phyloP scores from a whole-genome alignment of 2,113 vertebrate genomes.

The Sinocyclocheilus anophthalmus region DNA sequence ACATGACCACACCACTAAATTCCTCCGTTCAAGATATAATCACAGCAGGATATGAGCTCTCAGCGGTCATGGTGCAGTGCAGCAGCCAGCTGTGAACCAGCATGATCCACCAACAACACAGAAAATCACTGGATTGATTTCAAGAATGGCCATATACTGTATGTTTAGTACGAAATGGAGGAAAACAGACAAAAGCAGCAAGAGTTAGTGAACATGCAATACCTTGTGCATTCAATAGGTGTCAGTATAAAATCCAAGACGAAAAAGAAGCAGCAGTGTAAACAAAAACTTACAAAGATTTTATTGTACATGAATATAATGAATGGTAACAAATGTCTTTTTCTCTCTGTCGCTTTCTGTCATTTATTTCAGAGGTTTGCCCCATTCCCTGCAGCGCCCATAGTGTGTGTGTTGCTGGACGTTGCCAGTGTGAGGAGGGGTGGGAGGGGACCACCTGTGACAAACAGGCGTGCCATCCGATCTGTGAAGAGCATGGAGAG shows the following conservation, averaged over 20 bases:
- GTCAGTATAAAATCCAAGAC: neutral
- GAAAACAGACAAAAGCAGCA: neutral
- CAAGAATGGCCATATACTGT: neutral
- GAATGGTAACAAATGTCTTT: neutral
- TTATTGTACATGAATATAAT: neutral
- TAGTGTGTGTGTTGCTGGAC: constrained; percentile 79
- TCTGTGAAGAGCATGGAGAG: constrained; percentile 88
- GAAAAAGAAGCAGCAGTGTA: neutral
- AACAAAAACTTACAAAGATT: neutral
- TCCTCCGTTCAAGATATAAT: neutral
- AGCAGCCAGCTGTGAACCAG: constrained; percentile 16
- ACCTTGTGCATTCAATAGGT: neutral
- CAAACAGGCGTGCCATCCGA: constrained; percentile 80
- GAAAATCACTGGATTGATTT: constrained; percentile 6
- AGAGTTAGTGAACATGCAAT: neutral
- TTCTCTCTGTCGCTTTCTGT: neutral
- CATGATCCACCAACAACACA: constrained; percentile 13
- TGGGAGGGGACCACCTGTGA: constrained; percentile 84
- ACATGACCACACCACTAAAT: constrained; percentile 23
- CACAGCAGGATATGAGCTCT: constrained; percentile 13
- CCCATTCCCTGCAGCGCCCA: constrained; percentile 82
- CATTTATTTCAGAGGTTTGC: constrained; percentile 76
- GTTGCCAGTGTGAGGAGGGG: constrained; percentile 86
- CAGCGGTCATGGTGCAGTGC: constrained; percentile 8
- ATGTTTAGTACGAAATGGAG: neutral